Evolutionary conservation across 2,113 vertebrate genomes (phyloP).

Genomic region (Maccullochella peelii): DNA sequence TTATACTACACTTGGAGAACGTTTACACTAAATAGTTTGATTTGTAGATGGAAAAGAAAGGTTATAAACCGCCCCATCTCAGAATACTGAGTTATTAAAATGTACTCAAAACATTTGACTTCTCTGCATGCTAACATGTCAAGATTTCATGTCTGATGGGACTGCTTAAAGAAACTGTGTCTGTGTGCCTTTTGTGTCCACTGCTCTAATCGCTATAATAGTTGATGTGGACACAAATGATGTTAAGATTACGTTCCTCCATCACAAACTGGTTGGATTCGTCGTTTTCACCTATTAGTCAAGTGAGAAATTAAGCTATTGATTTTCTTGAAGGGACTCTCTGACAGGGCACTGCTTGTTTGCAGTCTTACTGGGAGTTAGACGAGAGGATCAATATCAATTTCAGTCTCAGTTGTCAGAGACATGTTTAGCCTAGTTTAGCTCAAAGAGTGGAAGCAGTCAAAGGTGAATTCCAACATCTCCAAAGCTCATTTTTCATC

Average conservation of each 20-base stretch:
- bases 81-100: not conserved
- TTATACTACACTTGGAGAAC: not conserved
- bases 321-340: conserved; percentile 28
- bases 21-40: not conserved
- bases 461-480: not conserved
- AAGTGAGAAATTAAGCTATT: conserved; percentile 15
- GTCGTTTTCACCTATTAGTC: conserved; percentile 4
- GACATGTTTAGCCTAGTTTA: conserved; percentile 28
- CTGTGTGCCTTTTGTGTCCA: conserved; percentile 28
- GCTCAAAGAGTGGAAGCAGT: conserved; percentile 15
- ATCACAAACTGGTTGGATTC: not conserved
- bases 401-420: conserved; percentile 37
- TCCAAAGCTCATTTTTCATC: conserved; percentile 16
- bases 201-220: conserved; percentile 63
- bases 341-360: conserved; percentile 24
- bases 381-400: conserved; percentile 48
- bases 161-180: conserved; percentile 31
- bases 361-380: conserved; percentile 2
- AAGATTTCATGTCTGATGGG: conserved; percentile 49
- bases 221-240: not conserved
- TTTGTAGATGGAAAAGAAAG: not conserved
- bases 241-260: not conserved
- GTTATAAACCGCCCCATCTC: not conserved
- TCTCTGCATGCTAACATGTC: not conserved
- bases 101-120: not conserved